Evolutionary conservation across 2,797 vertebrate species (phyloP), one percentile per base, ranked within the genome.

Genomic region (Chaunax sp.): DNA sequence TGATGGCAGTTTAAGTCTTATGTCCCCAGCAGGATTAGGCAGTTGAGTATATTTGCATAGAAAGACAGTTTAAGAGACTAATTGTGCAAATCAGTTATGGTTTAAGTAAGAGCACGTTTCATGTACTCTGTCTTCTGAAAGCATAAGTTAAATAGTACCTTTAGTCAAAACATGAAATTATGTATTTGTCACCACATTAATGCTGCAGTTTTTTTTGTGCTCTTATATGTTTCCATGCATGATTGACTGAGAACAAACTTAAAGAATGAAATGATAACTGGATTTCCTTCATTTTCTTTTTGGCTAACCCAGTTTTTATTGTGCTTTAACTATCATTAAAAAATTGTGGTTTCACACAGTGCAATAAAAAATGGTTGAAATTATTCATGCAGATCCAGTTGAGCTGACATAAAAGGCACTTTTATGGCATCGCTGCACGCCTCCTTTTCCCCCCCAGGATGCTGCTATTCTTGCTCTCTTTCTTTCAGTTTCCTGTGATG

Each of bases 331-430:
- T 69, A 63, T 73, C 41, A 72, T 77, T 81, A 55, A 60, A 80
- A 67, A 82, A 85, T 49, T 65, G 61, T 68, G 52, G 57, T 72
- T 87, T 61, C 64, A 69, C 41, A 52, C 50, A 56, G 58, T 45
- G 67, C 59, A 77, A 56, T n/a, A 77, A 69, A 78, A 76, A 69
- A 55, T 20, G 45, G 9, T 70, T 59, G 61, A 75, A 75, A 72
- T 77, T 76, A 81, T 83, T 83, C 58, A 84, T 84, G 68, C 38
- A 40, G 62, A 59, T 83, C 82, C 75, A 82, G 52, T 77, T 89
- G 82, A 73, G 83, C 68, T 76, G 67, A 82, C 72, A 87, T 88
- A 53, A 90, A 89, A 89, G 75, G 78, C 66, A 72, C 72, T 81
- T 82, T 86, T 40, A 74, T 90, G 71, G 77, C 81, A 64, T 70